These are phyloP conservation scores for Geopemphigus sp. DNA, from an alignment of 1,140 invertebrate genomes.

Conservation along the genomic window DNA sequence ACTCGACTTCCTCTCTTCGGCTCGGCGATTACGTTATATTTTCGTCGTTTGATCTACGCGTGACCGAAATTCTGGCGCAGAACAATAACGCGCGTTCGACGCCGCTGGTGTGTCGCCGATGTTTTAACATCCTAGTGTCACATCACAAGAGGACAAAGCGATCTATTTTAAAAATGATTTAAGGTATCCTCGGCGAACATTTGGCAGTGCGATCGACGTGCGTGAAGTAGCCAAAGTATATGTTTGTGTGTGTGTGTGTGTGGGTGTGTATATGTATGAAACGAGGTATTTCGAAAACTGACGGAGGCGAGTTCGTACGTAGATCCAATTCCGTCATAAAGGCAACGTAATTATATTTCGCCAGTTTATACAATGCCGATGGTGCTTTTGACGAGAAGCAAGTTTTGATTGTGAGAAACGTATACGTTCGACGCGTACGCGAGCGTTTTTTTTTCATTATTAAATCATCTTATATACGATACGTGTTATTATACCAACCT, in stretches of 20 bases:
- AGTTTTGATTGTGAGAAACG: neutral
- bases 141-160: neutral
- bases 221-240: neutral
- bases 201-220: neutral
- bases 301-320: neutral
- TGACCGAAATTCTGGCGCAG: slow-evolving; percentile 45
- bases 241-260: no score
- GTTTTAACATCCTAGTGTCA: neutral
- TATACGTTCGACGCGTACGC: neutral
- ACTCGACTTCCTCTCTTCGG: slow-evolving; percentile 1
- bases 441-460: no score
- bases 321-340: neutral
- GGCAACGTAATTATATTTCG: neutral
- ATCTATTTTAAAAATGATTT: slow-evolving; percentile 35
- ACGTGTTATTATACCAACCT: no score
- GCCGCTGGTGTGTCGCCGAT: slow-evolving; percentile 2
- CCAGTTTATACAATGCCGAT: no score
- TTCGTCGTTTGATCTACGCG: slow-evolving; percentile 43
- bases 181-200: neutral
- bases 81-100: slow-evolving; percentile 7
- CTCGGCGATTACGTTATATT: slow-evolving; percentile 16
- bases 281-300: neutral
- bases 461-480: no score
- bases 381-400: neutral
- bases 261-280: no score